Evolutionary conservation across 2,113 vertebrate species (phyloP), one percentile per base, ranked within the genome.

Genomic region (Notiomystis cincta): DNA sequence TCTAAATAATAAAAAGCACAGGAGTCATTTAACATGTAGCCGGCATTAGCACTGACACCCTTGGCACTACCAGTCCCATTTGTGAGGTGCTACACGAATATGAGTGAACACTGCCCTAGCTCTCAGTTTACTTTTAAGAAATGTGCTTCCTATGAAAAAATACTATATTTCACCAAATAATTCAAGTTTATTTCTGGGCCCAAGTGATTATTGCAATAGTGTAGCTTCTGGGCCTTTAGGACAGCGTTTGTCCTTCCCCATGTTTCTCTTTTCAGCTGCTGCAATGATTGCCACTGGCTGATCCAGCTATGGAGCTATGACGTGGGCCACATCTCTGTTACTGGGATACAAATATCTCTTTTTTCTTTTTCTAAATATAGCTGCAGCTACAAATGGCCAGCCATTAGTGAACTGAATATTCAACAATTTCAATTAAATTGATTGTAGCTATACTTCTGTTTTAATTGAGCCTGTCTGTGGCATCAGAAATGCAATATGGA

Each of bases 341-440:
- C 78, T 79, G 83, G 50, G 70, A 90, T 82, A 82, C 27, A 95
- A 95, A 88, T 37, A 78, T 28, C 35, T 51, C 15, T 54, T 81
- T 82, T 94, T 47, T 10, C 7, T 25, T 82, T 83, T 86, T 62
- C 82, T 89, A 92, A 95, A 91, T 91, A 89, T 60, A 89, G 23
- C 33, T 89, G 35, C 82, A 83, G 60, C 75, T 88, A 89, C 56
- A 94, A 90, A 92, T 71, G 83, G 30, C 47, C 28, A 82, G n/a
- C 31, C 56, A 67, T 92, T 82, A 87, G 33, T 47, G 15, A 57
- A 91, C 45, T 80, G 50, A 88, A 88, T 92, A 80, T 82, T 92
- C 83, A 92, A 50, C 58, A 69, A 38, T 88, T 85, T 80, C 58
- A 92, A 12, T 76, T 13, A 72, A 79, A 86, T 45, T 50, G 57